Evolutionary conservation across 2,113 vertebrate genomes (phyloP).

Genomic region (Corythornis cristatus): DNA sequence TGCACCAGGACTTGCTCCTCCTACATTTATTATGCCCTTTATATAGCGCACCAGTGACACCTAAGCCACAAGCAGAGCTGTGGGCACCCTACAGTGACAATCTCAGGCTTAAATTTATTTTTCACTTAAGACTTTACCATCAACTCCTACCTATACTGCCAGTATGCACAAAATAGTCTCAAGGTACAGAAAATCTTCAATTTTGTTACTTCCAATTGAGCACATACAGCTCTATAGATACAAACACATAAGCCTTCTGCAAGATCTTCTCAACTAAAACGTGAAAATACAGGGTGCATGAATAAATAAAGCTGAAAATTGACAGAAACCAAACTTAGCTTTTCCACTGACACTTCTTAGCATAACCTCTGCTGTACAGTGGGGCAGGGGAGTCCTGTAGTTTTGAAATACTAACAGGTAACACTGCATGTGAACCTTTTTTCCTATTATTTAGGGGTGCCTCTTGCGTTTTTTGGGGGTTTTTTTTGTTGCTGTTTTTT

Average conservation of each 20-base stretch:
- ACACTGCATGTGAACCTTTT: background rate
- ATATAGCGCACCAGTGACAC: background rate
- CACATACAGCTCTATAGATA: background rate
- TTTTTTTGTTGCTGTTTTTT: too few relatives aligned
- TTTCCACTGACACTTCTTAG: background rate
- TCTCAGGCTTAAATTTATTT: background rate
- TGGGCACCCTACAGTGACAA: background rate
- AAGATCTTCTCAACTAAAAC: background rate
- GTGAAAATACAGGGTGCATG: background rate
- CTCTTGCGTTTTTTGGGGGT: background rate
- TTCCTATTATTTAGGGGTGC: background rate
- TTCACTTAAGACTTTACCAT: background rate
- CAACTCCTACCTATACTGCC: background rate
- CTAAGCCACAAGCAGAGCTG: background rate
- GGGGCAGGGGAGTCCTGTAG: background rate
- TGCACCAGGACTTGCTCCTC: background rate
- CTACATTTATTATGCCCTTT: background rate
- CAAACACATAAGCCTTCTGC: background rate
- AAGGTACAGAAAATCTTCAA: background rate
- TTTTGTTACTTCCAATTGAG: background rate
- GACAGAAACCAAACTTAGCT: background rate
- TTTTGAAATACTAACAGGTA: background rate
- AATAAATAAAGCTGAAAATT: background rate
- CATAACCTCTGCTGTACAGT: background rate
- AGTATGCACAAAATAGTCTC: background rate